These are phyloP conservation scores for Scaeva pyrastri DNA, from an alignment of 2,888 invertebrate species.

Conservation along the genomic window DNA sequence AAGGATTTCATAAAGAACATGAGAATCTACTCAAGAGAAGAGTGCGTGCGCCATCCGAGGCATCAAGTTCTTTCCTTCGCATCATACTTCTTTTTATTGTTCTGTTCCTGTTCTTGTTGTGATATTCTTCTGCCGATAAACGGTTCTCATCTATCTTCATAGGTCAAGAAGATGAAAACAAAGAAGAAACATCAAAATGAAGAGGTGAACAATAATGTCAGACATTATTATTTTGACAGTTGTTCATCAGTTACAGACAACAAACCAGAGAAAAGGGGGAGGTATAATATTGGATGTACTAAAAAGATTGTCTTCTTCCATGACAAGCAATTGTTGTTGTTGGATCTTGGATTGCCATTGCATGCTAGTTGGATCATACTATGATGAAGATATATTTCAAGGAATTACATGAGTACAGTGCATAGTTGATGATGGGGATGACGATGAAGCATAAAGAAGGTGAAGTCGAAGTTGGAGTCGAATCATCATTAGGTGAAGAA, in stretches of 20 bases:
- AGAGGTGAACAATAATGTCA: constrained; percentile 72
- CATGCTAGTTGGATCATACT: constrained; percentile 44
- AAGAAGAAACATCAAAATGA: constrained; percentile 78
- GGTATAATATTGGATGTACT: constrained; percentile 17
- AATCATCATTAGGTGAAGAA: constrained; percentile 61
- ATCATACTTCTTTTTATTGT: constrained; percentile 14
- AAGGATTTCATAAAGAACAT: constrained; percentile 6
- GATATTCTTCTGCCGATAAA: constrained; percentile 55
- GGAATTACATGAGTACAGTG: constrained; percentile 5
- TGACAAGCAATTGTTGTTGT: too few relatives aligned
- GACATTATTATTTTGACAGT: constrained; percentile 74
- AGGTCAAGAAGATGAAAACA: constrained; percentile 76
- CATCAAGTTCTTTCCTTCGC: constrained; percentile 41
- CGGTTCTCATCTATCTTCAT: constrained; percentile 66
- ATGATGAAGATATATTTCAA: constrained; percentile 65
- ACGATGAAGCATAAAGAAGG: background rate
- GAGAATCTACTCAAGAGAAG: constrained; percentile 31
- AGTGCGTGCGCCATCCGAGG: constrained; percentile 38
- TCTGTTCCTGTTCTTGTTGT: constrained; percentile 46
- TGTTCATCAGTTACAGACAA: constrained; percentile 63
- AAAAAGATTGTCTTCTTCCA: constrained; percentile 37
- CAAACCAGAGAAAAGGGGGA: background rate
- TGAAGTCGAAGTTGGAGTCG: constrained; percentile 3
- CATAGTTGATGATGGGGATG: background rate
- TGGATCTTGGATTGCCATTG: constrained; percentile 33